A percentile compares a stretch with the other conserved stretches of the same genome.
These are phyloP conservation scores for Carassius auratus DNA, from an alignment of 2,113 vertebrate genomes.

Conservation along the genomic window DNA sequence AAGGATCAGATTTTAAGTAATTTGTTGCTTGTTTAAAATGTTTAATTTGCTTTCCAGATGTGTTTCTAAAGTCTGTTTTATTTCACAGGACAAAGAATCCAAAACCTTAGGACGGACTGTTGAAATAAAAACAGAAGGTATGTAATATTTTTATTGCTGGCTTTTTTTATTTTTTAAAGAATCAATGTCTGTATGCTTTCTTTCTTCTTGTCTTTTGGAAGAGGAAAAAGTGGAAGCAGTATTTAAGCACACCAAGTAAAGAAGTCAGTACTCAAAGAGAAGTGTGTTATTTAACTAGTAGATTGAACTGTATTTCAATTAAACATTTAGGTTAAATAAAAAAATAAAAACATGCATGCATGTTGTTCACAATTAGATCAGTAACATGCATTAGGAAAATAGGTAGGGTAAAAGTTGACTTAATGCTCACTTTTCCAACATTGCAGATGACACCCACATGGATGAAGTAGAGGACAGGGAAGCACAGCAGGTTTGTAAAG, in stretches of 20 bases:
- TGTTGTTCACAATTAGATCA: not conserved
- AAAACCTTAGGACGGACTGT: constrained; percentile 71
- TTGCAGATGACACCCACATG: constrained; percentile 62
- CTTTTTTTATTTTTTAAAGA: not conserved
- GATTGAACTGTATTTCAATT: not conserved
- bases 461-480: constrained; percentile 61
- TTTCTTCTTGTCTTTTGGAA: too few relatives aligned
- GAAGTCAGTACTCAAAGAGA: too few relatives aligned
- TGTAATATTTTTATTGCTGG: constrained; percentile 3
- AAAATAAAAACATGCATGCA: too few relatives aligned
- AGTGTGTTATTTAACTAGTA: not conserved
- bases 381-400: not conserved
- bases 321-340: too few relatives aligned
- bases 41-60: not conserved
- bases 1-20: constrained; percentile 45
- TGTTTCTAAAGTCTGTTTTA: not conserved
- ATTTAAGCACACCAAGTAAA: not conserved
- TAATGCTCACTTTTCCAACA: not conserved
- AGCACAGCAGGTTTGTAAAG: constrained; percentile 39
- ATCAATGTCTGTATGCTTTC: too few relatives aligned
- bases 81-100: constrained; percentile 76
- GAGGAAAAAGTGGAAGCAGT: too few relatives aligned
- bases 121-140: constrained; percentile 75
- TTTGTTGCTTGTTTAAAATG: not conserved
- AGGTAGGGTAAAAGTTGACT: not conserved